A percentile compares a stretch with the other conserved stretches of the same genome.
Conservation (phyloP, 2,888 invertebrate genomes). For the Asteroscopus sphinx region DNA sequence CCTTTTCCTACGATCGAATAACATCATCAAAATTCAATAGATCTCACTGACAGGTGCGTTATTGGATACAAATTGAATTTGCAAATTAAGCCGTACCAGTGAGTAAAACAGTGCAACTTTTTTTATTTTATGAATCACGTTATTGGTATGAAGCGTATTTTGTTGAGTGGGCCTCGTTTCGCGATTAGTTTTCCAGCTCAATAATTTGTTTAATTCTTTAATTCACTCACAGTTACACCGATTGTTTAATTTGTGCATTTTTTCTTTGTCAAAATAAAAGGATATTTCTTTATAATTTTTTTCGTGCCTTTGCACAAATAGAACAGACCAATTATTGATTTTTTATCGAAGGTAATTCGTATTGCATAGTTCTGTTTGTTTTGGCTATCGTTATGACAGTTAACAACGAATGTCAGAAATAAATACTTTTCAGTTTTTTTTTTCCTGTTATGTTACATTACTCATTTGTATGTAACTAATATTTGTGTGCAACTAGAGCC, state of each 20-base stretch:
- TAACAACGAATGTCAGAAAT: too few species aligned
- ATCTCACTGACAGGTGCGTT: slow-evolving; percentile 67
- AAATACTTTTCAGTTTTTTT: too few species aligned
- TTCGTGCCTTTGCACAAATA: background rate
- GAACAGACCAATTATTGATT: background rate
- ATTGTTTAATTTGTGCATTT: slow-evolving; percentile 13
- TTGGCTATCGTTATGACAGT: background rate
- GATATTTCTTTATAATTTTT: background rate
- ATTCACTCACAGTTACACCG: slow-evolving; percentile 36
- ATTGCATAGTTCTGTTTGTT: background rate
- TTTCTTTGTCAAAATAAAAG: slow-evolving; percentile 1
- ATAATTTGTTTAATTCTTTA: slow-evolving; percentile 46
- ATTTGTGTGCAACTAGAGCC: too few species aligned
- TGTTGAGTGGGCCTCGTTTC: slow-evolving; percentile 45
- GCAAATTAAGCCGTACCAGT: slow-evolving; percentile 69
- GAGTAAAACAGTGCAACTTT: slow-evolving; percentile 63
- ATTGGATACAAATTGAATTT: slow-evolving; percentile 73
- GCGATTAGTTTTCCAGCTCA: slow-evolving; percentile 50
- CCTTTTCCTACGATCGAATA: slow-evolving; percentile 54
- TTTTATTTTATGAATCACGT: slow-evolving; percentile 61
- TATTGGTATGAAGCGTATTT: slow-evolving; percentile 46
- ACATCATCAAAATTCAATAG: slow-evolving; percentile 70
- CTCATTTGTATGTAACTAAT: too few species aligned
- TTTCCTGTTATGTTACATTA: too few species aligned
- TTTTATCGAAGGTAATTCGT: background rate